These are phyloP conservation scores for Anomalospiza imberbis DNA, from an alignment of 2,797 vertebrate species.

Conservation along the genomic window DNA sequence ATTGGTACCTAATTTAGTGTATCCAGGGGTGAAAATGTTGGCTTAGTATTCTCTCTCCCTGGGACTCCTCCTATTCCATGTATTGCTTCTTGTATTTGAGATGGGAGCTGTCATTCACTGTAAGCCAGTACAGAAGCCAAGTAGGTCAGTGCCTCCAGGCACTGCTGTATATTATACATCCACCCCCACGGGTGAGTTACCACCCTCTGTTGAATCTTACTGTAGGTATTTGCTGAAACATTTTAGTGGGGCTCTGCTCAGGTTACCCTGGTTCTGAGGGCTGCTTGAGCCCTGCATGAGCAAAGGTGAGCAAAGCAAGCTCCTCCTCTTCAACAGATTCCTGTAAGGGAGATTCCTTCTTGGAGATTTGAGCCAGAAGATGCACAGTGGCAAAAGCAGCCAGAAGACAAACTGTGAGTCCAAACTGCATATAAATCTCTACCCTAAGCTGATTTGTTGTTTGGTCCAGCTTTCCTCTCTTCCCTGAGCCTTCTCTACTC, in stretches of 20 bases:
- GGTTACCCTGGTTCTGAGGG: neutral
- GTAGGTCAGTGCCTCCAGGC: neutral
- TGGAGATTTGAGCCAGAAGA: neutral
- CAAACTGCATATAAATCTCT: neutral
- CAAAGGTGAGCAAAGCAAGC: neutral
- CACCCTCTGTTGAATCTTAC: neutral
- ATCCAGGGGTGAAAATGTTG: neutral
- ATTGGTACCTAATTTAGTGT: neutral
- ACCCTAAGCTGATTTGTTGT: neutral
- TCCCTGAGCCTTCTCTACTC: neutral
- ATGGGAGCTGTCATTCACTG: neutral
- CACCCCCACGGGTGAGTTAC: neutral
- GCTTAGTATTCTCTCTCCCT: neutral
- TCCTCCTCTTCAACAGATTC: neutral
- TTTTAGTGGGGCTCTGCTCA: neutral
- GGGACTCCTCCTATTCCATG: neutral
- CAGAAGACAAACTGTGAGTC: neutral
- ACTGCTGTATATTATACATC: neutral
- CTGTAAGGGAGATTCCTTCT: accelerated
- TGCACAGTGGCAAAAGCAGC: neutral
- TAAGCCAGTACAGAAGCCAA: neutral
- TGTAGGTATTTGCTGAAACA: neutral
- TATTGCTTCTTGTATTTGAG: neutral
- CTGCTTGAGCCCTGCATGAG: neutral
- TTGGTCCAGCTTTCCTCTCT: neutral